Conservation (phyloP, 2,797 vertebrate genomes). For the Enteromius paludinosus region DNA sequence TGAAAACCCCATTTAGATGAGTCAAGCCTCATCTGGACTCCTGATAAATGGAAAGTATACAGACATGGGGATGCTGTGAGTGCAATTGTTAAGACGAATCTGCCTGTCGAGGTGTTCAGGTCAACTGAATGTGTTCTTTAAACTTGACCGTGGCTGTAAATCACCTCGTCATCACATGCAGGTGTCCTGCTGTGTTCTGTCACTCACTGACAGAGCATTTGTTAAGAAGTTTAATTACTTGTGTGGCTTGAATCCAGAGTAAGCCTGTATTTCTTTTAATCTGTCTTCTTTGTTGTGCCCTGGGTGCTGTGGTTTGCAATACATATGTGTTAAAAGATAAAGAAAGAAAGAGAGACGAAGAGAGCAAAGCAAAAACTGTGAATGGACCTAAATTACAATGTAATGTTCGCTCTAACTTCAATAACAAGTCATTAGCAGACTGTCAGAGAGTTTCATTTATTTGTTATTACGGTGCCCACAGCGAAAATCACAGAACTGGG, state of each 20-base stretch:
- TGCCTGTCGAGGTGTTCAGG: constrained; percentile 60
- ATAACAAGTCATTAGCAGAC: constrained; percentile 87
- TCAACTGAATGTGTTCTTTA: constrained; percentile 64
- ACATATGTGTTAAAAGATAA: constrained; percentile 77
- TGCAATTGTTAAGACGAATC: constrained; percentile 70
- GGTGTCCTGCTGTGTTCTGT: constrained; percentile 66
- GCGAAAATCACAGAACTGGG: constrained; percentile 64
- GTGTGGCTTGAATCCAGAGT: constrained; percentile 73
- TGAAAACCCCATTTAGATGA: constrained; percentile 62
- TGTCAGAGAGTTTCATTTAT: constrained; percentile 82
- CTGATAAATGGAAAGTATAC: constrained; percentile 64
- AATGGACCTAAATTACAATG: constrained; percentile 82
- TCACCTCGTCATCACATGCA: constrained; percentile 69
- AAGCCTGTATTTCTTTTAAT: constrained; percentile 70
- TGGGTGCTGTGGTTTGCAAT: constrained; percentile 48
- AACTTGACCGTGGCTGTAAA: constrained; percentile 60
- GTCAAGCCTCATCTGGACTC: constrained; percentile 42
- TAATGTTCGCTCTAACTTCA: constrained; percentile 77
- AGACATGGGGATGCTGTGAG: constrained; percentile 44
- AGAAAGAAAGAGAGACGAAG: constrained; percentile 44
- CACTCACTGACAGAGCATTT: constrained; percentile 81
- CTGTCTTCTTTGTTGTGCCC: constrained; percentile 28
- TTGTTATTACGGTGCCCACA: constrained; percentile 67
- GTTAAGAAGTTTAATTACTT: constrained; percentile 88
- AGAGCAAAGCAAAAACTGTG: constrained; percentile 78